These are phyloP conservation scores for Pardalotus punctatus DNA, from an alignment of 2,113 vertebrate genomes.

Conservation along the genomic window DNA sequence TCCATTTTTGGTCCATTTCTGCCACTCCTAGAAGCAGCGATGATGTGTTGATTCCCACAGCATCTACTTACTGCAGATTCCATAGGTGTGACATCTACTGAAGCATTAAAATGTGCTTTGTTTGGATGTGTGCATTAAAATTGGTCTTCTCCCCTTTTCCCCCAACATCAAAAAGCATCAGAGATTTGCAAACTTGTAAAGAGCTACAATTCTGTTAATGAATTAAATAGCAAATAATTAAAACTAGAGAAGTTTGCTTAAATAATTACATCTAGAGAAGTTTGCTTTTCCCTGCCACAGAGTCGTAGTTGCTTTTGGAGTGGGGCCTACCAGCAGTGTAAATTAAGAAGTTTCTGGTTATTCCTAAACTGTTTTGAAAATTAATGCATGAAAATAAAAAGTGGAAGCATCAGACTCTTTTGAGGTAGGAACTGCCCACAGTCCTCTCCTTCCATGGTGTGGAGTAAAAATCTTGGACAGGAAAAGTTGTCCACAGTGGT, in stretches of 20 bases:
- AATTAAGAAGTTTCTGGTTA: not conserved
- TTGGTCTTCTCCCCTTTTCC: fast-evolving
- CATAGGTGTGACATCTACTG: not conserved
- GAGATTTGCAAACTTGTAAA: not conserved
- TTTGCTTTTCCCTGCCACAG: not conserved
- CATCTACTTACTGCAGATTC: not conserved
- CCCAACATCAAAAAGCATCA: not conserved
- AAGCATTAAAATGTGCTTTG: not conserved
- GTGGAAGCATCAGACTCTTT: not conserved
- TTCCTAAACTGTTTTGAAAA: not conserved
- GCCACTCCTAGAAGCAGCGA: not conserved
- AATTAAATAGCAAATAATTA: not conserved
- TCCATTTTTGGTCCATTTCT: constrained; percentile 31
- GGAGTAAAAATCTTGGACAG: not conserved
- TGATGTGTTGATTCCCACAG: constrained; percentile 4
- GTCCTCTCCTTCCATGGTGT: not conserved
- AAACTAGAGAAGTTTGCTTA: not conserved
- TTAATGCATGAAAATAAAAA: not conserved
- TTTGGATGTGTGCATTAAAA: not conserved
- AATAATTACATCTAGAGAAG: not conserved
- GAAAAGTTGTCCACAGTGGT: not conserved
- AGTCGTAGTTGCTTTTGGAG: not conserved
- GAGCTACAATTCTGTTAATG: not conserved
- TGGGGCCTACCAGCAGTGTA: not conserved
- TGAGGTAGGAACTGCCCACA: not conserved